Conservation (phyloP, 2,888 invertebrate species). For the Sarcophaga subvicina region DNA sequence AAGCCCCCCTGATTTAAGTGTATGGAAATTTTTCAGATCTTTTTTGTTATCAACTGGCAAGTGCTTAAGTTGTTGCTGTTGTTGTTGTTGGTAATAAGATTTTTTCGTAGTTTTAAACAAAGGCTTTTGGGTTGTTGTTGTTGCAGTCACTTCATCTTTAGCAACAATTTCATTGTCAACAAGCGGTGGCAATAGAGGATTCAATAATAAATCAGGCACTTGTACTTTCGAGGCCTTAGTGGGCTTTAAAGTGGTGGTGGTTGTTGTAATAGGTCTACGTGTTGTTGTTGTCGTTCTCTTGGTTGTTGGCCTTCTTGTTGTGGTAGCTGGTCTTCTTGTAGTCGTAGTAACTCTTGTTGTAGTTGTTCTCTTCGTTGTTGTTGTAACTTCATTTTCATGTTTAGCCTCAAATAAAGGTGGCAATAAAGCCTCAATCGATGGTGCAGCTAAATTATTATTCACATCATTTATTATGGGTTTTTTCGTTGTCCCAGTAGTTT, state of each 20-base stretch:
- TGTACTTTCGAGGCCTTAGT: not conserved
- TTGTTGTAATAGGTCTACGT: not conserved
- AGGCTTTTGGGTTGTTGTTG: slow-evolving; percentile 51
- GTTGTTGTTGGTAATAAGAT: slow-evolving; percentile 42
- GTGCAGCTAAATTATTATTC: slow-evolving; percentile 52
- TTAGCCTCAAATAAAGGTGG: slow-evolving; percentile 57
- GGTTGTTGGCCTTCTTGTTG: slow-evolving; percentile 39
- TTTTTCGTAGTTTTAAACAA: slow-evolving; percentile 29
- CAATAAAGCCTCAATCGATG: slow-evolving; percentile 60
- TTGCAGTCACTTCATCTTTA: not conserved
- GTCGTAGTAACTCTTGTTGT: slow-evolving; percentile 16
- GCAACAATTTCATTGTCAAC: slow-evolving; percentile 6
- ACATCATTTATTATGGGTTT: slow-evolving; percentile 27
- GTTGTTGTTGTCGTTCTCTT: slow-evolving; percentile 1
- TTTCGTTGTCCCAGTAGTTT: slow-evolving; percentile 44
- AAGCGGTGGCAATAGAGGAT: slow-evolving; percentile 42
- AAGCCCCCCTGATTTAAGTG: not conserved
- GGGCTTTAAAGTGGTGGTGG: slow-evolving; percentile 28
- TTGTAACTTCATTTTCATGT: slow-evolving; percentile 29
- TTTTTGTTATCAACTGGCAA: not conserved
- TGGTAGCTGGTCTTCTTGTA: slow-evolving; percentile 41
- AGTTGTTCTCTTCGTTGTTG: slow-evolving; percentile 27
- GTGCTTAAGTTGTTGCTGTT: slow-evolving; percentile 30
- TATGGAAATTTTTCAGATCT: not conserved
- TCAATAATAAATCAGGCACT: slow-evolving; percentile 32